Base-by-base conservation (phyloP, 2,797 vertebrate species). In the Poliocrania exsul region DNA sequence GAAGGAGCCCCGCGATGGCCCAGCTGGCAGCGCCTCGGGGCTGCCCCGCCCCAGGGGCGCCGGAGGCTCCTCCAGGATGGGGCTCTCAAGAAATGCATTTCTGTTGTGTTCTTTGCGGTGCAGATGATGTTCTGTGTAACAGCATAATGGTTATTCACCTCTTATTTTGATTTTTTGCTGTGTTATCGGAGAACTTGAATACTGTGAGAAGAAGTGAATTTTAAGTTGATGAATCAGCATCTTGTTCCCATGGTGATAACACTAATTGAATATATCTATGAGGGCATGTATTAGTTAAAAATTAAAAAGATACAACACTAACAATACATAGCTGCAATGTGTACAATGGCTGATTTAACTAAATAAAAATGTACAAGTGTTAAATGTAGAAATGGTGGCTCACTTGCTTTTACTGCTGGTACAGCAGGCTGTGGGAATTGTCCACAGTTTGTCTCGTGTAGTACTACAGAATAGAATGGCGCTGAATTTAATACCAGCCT, bases 281-380 rank as follows among this genome's bases (percentile, higher is more conserved):
- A 98, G 98, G 99, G 99, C 99, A 99, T 99, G 99, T 99, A 98
- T 98, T 98, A 98, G 98, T 98, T 98, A 98, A 98, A 98, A 98
- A 98, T 97, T 97, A 98, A 98, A 93, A 95, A 98, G 98, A 98
- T 96, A 97, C 98, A 98, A 98, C 97, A 97, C 98, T 98, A 98
- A 98, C 98, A 97, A 98, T 98, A 98, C 97, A 98, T 98, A 99
- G 98, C 98, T 99, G 98, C 99, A 98, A 98, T 98, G 98, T 99
- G 98, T 99, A 98, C 98, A 98, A 98, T 98, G 98, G 98, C 98
- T 98, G 98, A 99, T 98, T 98, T 98, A 99, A 98, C 97, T 97
- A 98, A 98, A 99, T 99, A 99, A 99, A 99, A 99, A 98, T 98
- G 98, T 98, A 98, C 98, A 98, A 98, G 99, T 99, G 98, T 99